phyloP scores from a whole-genome alignment of 2,888 invertebrate genomes.

The Amaurobius ferox region DNA sequence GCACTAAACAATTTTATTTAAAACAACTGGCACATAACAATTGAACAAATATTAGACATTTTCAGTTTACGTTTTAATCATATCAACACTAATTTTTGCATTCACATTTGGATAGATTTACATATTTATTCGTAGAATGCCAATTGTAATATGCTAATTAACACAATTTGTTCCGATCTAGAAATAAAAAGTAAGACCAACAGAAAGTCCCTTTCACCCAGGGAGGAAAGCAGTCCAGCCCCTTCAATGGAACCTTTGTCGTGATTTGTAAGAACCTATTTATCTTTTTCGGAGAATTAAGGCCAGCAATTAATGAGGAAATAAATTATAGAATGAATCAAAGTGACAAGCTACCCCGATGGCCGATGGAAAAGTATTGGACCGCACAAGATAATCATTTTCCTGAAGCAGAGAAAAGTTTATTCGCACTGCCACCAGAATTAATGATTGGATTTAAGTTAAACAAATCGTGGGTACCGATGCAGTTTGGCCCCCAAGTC shows the following conservation, averaged over 20 bases:
- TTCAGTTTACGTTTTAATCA: too few relatives aligned
- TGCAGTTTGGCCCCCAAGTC: conserved; percentile 42
- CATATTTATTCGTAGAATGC: too few relatives aligned
- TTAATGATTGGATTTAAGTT: conserved; percentile 67
- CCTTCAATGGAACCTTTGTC: conserved; percentile 59
- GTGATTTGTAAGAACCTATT: conserved; percentile 71
- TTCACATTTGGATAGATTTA: too few relatives aligned
- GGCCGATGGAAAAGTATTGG: conserved; percentile 66
- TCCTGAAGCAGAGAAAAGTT: conserved; percentile 68
- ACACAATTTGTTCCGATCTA: too few relatives aligned
- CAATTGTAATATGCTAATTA: too few relatives aligned
- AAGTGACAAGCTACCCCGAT: conserved; percentile 68
- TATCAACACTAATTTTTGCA: too few relatives aligned
- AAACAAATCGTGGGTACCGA: conserved; percentile 64
- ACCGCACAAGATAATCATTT: conserved; percentile 60
- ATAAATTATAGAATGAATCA: conserved; percentile 72
- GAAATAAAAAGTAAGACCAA: background rate
- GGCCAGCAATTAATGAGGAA: conserved; percentile 70
- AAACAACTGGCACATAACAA: too few relatives aligned
- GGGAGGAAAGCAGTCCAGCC: conserved; percentile 47
- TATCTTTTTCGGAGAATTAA: conserved; percentile 72
- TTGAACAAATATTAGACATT: too few relatives aligned
- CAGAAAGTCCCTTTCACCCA: conserved; percentile 14
- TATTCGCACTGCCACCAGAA: conserved; percentile 59
- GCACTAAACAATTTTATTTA: too few relatives aligned